These are phyloP conservation scores for Toxonevra muliebris DNA, from an alignment of 2,888 invertebrate genomes.

Conservation along the genomic window DNA sequence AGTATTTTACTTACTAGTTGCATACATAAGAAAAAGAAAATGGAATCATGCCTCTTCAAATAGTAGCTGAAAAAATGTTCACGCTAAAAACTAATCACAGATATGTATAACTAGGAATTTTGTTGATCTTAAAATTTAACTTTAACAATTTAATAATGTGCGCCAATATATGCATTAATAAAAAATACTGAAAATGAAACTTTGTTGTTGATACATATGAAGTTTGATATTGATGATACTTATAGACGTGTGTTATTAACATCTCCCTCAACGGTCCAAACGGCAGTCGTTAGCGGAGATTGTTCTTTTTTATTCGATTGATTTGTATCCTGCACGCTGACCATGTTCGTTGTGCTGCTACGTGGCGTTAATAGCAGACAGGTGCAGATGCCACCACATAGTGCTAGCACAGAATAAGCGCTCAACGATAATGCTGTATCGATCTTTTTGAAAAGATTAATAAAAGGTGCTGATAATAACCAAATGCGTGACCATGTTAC, in stretches of 20 bases:
- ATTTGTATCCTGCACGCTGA: background rate
- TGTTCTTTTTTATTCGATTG: slow-evolving; percentile 42
- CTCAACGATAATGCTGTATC: slow-evolving; percentile 60
- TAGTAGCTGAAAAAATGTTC: background rate
- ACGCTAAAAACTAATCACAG: slow-evolving; percentile 21
- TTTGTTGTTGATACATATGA: background rate
- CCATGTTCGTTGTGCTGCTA: background rate
- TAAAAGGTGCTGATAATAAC: slow-evolving; percentile 63
- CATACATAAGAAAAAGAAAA: too few relatives aligned
- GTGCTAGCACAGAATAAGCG: slow-evolving; percentile 57
- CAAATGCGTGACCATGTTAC: slow-evolving; percentile 63
- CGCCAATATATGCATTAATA: background rate
- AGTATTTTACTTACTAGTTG: too few relatives aligned
- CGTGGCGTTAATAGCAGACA: slow-evolving; percentile 56
- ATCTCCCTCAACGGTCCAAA: slow-evolving; percentile 54
- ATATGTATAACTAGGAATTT: slow-evolving; percentile 14
- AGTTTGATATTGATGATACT: background rate
- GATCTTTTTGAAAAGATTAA: slow-evolving; percentile 60
- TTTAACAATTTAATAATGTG: background rate
- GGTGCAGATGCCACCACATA: slow-evolving; percentile 61
- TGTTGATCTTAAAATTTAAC: background rate
- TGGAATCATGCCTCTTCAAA: slow-evolving; percentile 3
- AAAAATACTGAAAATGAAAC: background rate
- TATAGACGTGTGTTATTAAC: slow-evolving; percentile 50
- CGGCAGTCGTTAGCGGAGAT: slow-evolving; percentile 47